Evolutionary conservation across 2,113 vertebrate genomes (phyloP).

Genomic region (Pedionomus torquatus): DNA sequence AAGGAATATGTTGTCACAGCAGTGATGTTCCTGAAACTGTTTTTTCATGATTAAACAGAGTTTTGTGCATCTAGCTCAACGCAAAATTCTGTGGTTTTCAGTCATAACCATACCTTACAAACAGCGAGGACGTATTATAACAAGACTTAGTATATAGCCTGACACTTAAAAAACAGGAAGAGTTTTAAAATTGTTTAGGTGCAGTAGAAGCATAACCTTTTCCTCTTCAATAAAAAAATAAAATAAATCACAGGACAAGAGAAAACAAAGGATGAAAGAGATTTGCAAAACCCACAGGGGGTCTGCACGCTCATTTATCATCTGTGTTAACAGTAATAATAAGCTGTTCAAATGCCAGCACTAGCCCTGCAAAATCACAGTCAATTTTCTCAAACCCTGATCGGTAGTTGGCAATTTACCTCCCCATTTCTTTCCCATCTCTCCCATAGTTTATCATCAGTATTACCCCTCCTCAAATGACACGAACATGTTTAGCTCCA

Average conservation of each 20-base stretch:
- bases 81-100: neutral
- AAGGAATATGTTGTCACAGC: neutral
- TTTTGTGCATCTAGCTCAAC: neutral
- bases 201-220: neutral
- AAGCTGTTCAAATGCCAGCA: neutral
- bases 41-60: neutral
- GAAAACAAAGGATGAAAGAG: conserved; percentile 31
- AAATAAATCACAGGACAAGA: neutral
- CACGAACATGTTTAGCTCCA: neutral
- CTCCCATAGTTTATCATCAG: neutral
- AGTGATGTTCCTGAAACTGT: neutral
- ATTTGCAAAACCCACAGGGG: neutral
- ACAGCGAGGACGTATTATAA: neutral
- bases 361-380: neutral
- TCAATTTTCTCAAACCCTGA: neutral
- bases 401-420: neutral
- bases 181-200: neutral
- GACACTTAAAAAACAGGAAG: neutral
- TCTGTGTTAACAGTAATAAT: neutral
- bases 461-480: neutral
- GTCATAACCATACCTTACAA: neutral
- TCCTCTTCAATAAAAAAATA: neutral
- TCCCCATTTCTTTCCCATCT: neutral
- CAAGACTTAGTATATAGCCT: neutral
- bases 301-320: neutral